Base-by-base conservation (phyloP, 2,113 vertebrate species). In the Rhipidura dahli region DNA sequence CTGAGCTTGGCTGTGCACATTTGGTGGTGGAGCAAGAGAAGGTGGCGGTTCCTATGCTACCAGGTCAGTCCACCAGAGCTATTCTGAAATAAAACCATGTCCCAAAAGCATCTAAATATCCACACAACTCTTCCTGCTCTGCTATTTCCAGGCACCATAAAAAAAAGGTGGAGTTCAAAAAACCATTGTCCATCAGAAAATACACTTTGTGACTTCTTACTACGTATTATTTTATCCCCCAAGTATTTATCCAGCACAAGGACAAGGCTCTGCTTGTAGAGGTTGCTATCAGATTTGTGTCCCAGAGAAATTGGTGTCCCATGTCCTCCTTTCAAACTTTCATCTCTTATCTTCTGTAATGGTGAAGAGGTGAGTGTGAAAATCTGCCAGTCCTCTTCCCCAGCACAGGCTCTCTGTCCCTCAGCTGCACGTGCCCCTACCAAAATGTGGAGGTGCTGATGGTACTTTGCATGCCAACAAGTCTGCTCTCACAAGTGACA, bases 181-280 rank as follows among this genome's bases (percentile, higher is more conserved):
- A 90, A 70, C 44, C 10, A 12, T 91, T 6, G 2, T 91, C 69
- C 82, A 83, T 57, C 63, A 68, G 66, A 76, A 47, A 90, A 96
- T 23, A 93, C 2, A 12, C 44, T 95, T 85, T 84, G 83, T 24
- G 40, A 85, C 63, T 96, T 77, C 89, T 95, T 76, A 83, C 49
- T 84, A 63, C 37, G 9, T 26, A 81, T 76, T 91, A 71, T 96
- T 94, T 97, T 91, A 94, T 72, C 90, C 82, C 91, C 68, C 54
- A 91, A 51, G 81, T 78, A 92, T 68, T 96, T 80, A 94, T 80
- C 61, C 66, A 83, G 87, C 79, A 95, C 65, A 78, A 95, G 93
- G 92, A 93, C 12, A 35, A 93, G 90, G 80, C 91, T 94, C 78
- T 95, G 54, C 71, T 68, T 90, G 83, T 73, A 91, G 53, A 71